These are phyloP conservation scores for Mechanitis mazaeus DNA, from an alignment of 2,888 invertebrate species.

Conservation along the genomic window DNA sequence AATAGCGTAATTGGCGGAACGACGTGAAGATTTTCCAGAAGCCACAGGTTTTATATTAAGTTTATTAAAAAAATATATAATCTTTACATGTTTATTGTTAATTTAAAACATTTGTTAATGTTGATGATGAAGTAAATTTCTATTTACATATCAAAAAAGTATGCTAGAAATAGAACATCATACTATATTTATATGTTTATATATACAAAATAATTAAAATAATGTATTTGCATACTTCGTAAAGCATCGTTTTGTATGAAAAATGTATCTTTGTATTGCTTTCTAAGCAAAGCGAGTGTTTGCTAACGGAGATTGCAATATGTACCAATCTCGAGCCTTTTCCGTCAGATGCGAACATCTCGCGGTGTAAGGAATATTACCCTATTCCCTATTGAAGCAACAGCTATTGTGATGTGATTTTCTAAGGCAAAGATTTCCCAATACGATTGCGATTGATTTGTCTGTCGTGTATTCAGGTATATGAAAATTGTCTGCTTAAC, in stretches of 20 bases:
- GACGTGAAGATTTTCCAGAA: too few relatives aligned
- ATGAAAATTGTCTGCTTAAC: slow-evolving; percentile 50
- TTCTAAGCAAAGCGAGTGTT: slow-evolving; percentile 59
- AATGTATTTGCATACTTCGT: not conserved
- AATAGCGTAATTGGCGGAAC: too few relatives aligned
- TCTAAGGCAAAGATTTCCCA: slow-evolving; percentile 15
- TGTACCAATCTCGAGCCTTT: slow-evolving; percentile 61
- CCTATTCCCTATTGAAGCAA: slow-evolving; percentile 45
- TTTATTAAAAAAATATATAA: too few relatives aligned
- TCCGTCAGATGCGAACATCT: slow-evolving; percentile 44
- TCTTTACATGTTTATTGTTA: too few relatives aligned
- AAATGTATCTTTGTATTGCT: slow-evolving; percentile 42
- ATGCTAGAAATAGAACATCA: too few relatives aligned
- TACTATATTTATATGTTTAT: not conserved
- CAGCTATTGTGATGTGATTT: slow-evolving; percentile 31
- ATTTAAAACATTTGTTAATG: too few relatives aligned
- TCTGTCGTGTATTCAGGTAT: slow-evolving; percentile 39
- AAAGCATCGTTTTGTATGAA: slow-evolving; percentile 14
- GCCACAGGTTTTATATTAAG: too few relatives aligned
- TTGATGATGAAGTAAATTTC: too few relatives aligned
- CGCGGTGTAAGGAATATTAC: slow-evolving; percentile 56
- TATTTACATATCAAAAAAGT: too few relatives aligned
- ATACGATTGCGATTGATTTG: slow-evolving; percentile 6
- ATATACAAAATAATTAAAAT: not conserved
- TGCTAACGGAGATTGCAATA: slow-evolving; percentile 69